These are phyloP conservation scores for Leptatherina wallacei DNA, from an alignment of 2,797 vertebrate genomes.

Conservation along the genomic window DNA sequence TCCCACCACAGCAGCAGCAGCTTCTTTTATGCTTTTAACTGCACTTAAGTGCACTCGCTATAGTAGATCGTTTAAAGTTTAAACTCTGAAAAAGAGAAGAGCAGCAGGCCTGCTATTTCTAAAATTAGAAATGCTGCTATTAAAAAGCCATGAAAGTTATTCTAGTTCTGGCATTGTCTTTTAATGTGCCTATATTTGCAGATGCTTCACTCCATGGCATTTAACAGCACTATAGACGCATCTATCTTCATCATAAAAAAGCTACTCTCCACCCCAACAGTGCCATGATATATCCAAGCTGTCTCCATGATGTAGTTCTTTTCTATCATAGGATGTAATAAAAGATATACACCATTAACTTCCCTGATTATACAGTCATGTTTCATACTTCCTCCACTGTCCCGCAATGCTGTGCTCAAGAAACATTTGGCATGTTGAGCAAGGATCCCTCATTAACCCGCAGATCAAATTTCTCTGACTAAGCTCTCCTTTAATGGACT, in stretches of 20 bases:
- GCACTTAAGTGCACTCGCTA: neutral
- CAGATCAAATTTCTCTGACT: slow-evolving; percentile 58
- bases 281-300: slow-evolving; percentile 7
- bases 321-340: slow-evolving; percentile 53
- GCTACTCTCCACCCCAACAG: slow-evolving; percentile 17
- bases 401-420: slow-evolving; percentile 35
- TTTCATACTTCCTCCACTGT: slow-evolving; percentile 38
- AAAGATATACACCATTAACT: slow-evolving; percentile 65
- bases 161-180: neutral
- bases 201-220: neutral
- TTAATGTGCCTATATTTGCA: slow-evolving; percentile 2
- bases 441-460: slow-evolving; percentile 64
- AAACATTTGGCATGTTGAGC: slow-evolving; percentile 44
- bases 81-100: slow-evolving; percentile 13
- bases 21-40: slow-evolving; percentile 15
- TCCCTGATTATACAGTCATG: slow-evolving; percentile 63
- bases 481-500: slow-evolving; percentile 63
- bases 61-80: neutral
- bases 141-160: slow-evolving; percentile 6
- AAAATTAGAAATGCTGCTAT: slow-evolving; percentile 21
- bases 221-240: neutral
- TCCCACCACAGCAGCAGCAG: slow-evolving; percentile 26
- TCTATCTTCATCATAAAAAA: slow-evolving; percentile 13
- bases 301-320: slow-evolving; percentile 19
- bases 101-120: slow-evolving; percentile 11